Evolutionary conservation across 2,113 vertebrate species (phyloP), one percentile per base, ranked within the genome.

Genomic region (Nettapus auritus): DNA sequence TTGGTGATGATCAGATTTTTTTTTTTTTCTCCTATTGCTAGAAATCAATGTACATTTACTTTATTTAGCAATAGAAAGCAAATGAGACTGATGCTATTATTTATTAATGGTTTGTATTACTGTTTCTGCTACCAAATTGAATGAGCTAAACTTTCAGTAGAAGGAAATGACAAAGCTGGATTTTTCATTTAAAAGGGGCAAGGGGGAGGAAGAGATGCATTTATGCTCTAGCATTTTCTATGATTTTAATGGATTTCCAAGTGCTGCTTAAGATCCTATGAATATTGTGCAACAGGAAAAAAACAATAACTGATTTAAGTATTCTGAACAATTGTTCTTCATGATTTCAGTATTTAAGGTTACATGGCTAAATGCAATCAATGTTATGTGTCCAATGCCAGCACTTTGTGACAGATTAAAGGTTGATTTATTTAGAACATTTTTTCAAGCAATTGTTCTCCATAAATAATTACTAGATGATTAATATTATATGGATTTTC

Each of bases 221-320:
- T 44, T 44, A 44, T 18, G 42, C 42, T 44, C 42, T 44, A 44
- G 16, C 16, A 44, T 44, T 44, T 44, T 44, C 42, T 44, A 44
- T 44, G 42, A 17, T 62, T 74, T 66, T 36, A 22, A 14, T 33
- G 11, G n/a, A 53, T 84, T 80, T 48, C 9, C 15, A 83, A 66
- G 6, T 57, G 6, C 2, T 50, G 10, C 8, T n/a, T 38, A 70
- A 7, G 5, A 55, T 55, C 4, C 26, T 1, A 0, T 48, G 17
- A 59, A 40, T 50, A 57, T 81, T 74, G 48, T 48, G 66, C 25
- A n/a, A 84, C 3, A 81, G 4, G 4, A 82, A 48, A 62, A 20
- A 82, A 33, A 46, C 28, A 75, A 11, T 21, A 56, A 42, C 3
- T 33, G 13, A 53, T 74, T 70, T 59, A 55, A 78, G 4, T 50